These are phyloP conservation scores for Lytechinus variegatus DNA, from an alignment of 35 echinoderm and acorn worm species.

Conservation along the genomic window DNA sequence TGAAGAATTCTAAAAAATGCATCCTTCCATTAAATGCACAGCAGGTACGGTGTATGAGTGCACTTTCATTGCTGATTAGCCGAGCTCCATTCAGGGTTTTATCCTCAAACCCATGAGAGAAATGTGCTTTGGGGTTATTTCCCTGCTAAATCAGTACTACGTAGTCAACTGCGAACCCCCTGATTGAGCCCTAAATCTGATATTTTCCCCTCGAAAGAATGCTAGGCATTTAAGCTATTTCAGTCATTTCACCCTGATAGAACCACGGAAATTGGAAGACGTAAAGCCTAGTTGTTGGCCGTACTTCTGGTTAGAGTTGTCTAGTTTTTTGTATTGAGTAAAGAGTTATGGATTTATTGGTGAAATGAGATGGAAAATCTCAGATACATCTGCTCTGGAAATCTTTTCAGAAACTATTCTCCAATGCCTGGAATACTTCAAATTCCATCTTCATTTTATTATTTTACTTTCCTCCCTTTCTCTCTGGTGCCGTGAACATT, in stretches of 20 bases:
- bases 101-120: not conserved
- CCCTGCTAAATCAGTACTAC: not conserved
- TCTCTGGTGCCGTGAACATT: not conserved
- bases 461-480: not conserved
- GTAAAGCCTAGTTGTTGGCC: slow-evolving; percentile 40
- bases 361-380: slow-evolving; percentile 10
- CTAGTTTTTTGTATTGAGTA: slow-evolving; percentile 28
- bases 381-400: not conserved
- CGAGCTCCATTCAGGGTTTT: not conserved
- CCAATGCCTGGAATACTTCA: slow-evolving; percentile 46
- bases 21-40: not conserved
- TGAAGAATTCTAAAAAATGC: not conserved
- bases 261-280: slow-evolving; percentile 34
- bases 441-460: slow-evolving; percentile 30
- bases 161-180: slow-evolving; percentile 15
- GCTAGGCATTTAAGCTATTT: slow-evolving; percentile 49
- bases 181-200: slow-evolving; percentile 37
- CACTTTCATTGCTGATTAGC: slow-evolving; percentile 2
- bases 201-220: slow-evolving; percentile 46
- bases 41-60: not conserved
- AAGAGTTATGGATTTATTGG: slow-evolving; percentile 32
- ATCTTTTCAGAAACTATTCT: slow-evolving; percentile 24
- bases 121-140: not conserved
- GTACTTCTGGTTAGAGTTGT: slow-evolving; percentile 30
- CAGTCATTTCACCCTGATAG: slow-evolving; percentile 17